These are phyloP conservation scores for Periophthalmus magnuspinnatus DNA, from an alignment of 2,797 vertebrate species.

Conservation along the genomic window DNA sequence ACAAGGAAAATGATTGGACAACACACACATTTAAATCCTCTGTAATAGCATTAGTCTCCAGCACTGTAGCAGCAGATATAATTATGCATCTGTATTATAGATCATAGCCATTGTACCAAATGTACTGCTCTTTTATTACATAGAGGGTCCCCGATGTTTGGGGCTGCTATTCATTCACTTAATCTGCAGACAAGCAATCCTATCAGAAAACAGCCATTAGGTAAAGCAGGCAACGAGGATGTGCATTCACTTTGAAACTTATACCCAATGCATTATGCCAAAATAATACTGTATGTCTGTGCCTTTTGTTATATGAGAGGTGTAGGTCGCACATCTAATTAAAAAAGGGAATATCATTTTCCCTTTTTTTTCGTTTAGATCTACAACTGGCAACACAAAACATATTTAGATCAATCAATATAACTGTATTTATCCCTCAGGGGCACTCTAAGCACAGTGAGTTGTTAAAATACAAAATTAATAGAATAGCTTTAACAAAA, in stretches of 20 bases:
- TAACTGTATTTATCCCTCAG: no score
- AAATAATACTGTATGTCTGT: no score
- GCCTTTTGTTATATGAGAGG: no score
- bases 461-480: no score
- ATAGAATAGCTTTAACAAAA: no score
- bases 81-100: slow-evolving; percentile 4
- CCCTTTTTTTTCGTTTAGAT: background rate
- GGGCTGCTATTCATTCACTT: background rate
- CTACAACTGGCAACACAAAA: no score
- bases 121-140: background rate
- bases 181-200: background rate
- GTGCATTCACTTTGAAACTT: background rate
- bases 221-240: background rate
- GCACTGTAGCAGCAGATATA: background rate
- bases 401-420: no score
- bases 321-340: background rate
- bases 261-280: background rate
- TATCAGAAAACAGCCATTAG: background rate
- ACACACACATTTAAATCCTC: slow-evolving; percentile 8
- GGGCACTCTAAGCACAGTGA: no score
- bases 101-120: background rate
- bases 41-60: slow-evolving; percentile 10
- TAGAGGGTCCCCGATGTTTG: background rate
- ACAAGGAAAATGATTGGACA: slow-evolving; percentile 11
- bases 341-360: background rate